Percentiles rank a stretch among this genome's conserved stretches.
phyloP scores from a whole-genome alignment of 2,113 vertebrate species.

The Plestiodon gilberti region DNA sequence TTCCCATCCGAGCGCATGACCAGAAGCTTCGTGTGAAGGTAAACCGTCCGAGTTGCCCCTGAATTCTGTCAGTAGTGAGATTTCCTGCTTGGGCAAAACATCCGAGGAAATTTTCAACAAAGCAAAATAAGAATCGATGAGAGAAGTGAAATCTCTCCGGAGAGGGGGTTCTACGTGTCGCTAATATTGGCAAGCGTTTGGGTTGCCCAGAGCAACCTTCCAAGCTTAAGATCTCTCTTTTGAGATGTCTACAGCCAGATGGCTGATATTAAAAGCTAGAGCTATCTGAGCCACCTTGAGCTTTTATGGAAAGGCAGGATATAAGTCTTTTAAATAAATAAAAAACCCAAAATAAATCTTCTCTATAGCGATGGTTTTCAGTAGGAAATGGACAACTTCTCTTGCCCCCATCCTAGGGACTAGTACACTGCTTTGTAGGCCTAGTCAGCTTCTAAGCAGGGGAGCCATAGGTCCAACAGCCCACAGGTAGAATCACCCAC shows the following conservation, averaged over 20 bases:
- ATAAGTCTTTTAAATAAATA: too few relatives aligned
- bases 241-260: neutral
- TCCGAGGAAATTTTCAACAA: neutral
- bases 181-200: neutral
- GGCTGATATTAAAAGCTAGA: neutral
- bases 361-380: neutral
- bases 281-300: too few relatives aligned
- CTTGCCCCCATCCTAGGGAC: neutral
- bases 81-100: neutral
- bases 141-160: neutral
- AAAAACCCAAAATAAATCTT: neutral
- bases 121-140: neutral
- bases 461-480: neutral
- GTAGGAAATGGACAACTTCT: neutral
- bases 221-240: neutral
- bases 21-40: slow-evolving; percentile 89
- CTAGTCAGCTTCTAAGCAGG: neutral
- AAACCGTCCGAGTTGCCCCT: slow-evolving; percentile 6
- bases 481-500: neutral
- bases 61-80: neutral
- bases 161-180: neutral
- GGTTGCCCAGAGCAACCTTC: neutral
- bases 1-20: slow-evolving; percentile 86
- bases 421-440: neutral
- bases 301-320: too few relatives aligned